phyloP scores from a whole-genome alignment of 53 echinoderm and acorn worm species.

The Henricia sp. region DNA sequence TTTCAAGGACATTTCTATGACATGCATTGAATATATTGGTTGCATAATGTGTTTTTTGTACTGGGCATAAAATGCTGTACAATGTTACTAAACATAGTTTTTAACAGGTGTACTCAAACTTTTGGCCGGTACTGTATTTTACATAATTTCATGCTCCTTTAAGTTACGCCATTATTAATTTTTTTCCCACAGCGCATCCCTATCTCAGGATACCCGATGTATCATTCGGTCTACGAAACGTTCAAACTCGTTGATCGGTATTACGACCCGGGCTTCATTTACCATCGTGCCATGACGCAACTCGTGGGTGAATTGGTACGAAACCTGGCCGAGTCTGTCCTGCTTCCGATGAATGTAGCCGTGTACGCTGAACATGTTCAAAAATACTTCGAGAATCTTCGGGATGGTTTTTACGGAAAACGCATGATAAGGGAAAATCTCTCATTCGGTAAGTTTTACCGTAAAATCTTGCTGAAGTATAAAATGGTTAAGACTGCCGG shows the following conservation, averaged over 20 bases:
- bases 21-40: too few relatives aligned
- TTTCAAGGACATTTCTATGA: too few relatives aligned
- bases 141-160: too few relatives aligned
- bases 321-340: constrained; percentile 72
- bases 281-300: constrained; percentile 73
- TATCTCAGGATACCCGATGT: constrained; percentile 69
- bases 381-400: constrained; percentile 59
- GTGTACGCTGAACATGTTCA: constrained; percentile 76
- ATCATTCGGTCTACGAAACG: constrained; percentile 89
- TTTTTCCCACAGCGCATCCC: too few relatives aligned
- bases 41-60: too few relatives aligned
- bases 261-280: constrained; percentile 82
- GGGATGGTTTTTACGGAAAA: constrained; percentile 61
- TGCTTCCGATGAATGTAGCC: constrained; percentile 75
- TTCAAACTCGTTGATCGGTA: constrained; percentile 58
- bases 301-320: constrained; percentile 74
- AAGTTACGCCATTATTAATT: too few relatives aligned
- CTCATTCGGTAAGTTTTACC: constrained; percentile 65
- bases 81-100: too few relatives aligned
- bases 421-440: constrained; percentile 67
- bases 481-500: neutral
- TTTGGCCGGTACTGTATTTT: too few relatives aligned
- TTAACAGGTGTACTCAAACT: too few relatives aligned
- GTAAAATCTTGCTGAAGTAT: neutral
- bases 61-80: too few relatives aligned